Evolutionary conservation across 1,140 invertebrate species (phyloP).

Genomic region (Homalodisca vitripennis): DNA sequence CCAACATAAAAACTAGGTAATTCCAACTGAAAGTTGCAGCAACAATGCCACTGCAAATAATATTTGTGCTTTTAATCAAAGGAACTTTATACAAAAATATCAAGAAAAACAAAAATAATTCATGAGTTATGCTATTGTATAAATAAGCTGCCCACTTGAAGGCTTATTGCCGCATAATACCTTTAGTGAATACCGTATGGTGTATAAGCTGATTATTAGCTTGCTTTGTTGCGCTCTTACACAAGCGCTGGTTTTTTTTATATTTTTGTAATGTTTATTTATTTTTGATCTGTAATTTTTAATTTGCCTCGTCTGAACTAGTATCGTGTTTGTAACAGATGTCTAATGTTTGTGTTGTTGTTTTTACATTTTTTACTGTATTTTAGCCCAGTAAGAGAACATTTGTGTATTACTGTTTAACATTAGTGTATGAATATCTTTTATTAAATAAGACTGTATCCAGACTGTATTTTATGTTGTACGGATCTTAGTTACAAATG

Average conservation of each 20-base stretch:
- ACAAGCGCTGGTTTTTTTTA: constrained; percentile 10
- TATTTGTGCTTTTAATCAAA: constrained; percentile 8
- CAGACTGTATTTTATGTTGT: too few relatives aligned
- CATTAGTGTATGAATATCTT: too few relatives aligned
- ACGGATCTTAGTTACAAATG: constrained; percentile 19
- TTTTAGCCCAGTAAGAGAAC: too few relatives aligned
- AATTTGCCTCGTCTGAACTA: neutral
- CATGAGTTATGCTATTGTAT: constrained; percentile 2
- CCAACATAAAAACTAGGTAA: too few relatives aligned
- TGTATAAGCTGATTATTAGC: too few relatives aligned
- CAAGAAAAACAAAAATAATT: neutral
- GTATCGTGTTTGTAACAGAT: constrained; percentile 17
- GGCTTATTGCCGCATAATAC: constrained; percentile 20
- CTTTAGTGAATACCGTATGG: neutral
- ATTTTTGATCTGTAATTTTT: constrained; percentile 5
- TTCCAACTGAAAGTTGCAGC: too few relatives aligned
- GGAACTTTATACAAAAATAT: constrained; percentile 25
- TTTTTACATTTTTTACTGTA: too few relatives aligned
- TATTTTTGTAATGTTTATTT: constrained; percentile 23
- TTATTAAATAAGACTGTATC: too few relatives aligned
- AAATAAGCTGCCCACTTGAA: neutral
- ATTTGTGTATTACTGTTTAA: too few relatives aligned
- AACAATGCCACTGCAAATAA: too few relatives aligned
- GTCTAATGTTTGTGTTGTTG: neutral
- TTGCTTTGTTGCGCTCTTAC: too few relatives aligned